These are phyloP conservation scores for Notiomystis cincta DNA, from an alignment of 2,113 vertebrate genomes.

Conservation along the genomic window DNA sequence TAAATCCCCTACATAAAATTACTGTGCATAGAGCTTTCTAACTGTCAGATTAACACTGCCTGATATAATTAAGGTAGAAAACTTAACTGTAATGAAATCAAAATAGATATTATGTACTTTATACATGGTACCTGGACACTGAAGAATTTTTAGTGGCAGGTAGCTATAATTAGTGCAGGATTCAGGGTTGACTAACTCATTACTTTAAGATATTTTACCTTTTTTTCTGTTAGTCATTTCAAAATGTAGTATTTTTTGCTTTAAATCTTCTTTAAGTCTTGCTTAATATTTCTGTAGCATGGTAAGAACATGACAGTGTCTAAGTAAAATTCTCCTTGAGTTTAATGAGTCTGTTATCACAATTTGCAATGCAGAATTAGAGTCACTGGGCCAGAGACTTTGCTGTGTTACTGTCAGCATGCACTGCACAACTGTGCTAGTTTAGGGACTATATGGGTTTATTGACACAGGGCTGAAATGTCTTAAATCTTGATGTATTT, in stretches of 20 bases:
- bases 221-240: not conserved
- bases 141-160: not conserved
- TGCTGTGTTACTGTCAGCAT: not conserved
- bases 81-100: conserved; percentile 13
- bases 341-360: conserved; percentile 5
- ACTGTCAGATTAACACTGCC: conserved; percentile 18
- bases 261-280: conserved; percentile 22
- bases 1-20: conserved; percentile 23
- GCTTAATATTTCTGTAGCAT: not conserved
- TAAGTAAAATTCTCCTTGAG: not conserved
- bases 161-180: not conserved
- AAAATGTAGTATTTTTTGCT: not conserved
- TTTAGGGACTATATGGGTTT: not conserved
- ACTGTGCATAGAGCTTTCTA: not conserved
- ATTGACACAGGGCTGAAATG: not conserved
- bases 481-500: not conserved
- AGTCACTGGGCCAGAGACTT: not conserved
- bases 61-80: conserved; percentile 24
- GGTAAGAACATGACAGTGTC: not conserved
- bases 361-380: conserved; percentile 10
- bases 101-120: not conserved
- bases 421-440: not conserved
- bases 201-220: not conserved
- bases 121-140: not conserved
- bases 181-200: not conserved